phyloP scores from a whole-genome alignment of 2,888 invertebrate species.

The Cheilosia pagana region DNA sequence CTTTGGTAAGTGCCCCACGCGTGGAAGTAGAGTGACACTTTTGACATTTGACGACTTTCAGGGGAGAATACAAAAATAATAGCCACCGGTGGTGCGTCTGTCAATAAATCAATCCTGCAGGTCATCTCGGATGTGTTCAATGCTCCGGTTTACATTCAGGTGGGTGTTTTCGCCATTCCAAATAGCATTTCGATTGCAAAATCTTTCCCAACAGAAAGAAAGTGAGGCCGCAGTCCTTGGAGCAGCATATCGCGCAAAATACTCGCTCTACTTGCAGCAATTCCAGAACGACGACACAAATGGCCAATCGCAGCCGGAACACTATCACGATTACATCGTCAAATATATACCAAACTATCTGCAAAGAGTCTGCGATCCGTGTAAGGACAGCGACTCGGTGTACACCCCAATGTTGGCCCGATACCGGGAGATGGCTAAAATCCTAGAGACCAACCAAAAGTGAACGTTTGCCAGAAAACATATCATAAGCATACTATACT shows the following conservation, averaged over 20 bases:
- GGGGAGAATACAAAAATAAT: conserved; percentile 88
- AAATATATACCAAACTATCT: conserved; percentile 82
- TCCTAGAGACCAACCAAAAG: conserved; percentile 76
- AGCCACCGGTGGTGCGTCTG: conserved; percentile 97
- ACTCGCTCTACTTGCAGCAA: conserved; percentile 83
- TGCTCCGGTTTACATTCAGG: conserved; percentile 94
- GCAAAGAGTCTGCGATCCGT: conserved; percentile 88
- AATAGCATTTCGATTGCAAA: background rate
- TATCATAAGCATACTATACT: conserved; percentile 32
- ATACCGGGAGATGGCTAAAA: conserved; percentile 85
- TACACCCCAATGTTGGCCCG: conserved; percentile 90
- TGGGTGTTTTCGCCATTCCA: conserved; percentile 80
- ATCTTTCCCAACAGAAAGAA: conserved; percentile 85
- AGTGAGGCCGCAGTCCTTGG: conserved; percentile 95
- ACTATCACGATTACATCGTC: conserved; percentile 81
- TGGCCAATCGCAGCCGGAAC: conserved; percentile 67
- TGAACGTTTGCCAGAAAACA: conserved; percentile 21
- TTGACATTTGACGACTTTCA: conserved; percentile 5
- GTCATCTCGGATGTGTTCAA: conserved; percentile 96
- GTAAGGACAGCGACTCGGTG: conserved; percentile 88
- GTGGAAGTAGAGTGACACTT: background rate
- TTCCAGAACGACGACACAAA: conserved; percentile 23
- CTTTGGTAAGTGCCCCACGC: conserved; percentile 85
- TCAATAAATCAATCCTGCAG: conserved; percentile 93
- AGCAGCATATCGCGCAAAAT: conserved; percentile 89